phyloP scores from a whole-genome alignment of 2,113 vertebrate genomes.

The Apistogramma diplotaenia region DNA sequence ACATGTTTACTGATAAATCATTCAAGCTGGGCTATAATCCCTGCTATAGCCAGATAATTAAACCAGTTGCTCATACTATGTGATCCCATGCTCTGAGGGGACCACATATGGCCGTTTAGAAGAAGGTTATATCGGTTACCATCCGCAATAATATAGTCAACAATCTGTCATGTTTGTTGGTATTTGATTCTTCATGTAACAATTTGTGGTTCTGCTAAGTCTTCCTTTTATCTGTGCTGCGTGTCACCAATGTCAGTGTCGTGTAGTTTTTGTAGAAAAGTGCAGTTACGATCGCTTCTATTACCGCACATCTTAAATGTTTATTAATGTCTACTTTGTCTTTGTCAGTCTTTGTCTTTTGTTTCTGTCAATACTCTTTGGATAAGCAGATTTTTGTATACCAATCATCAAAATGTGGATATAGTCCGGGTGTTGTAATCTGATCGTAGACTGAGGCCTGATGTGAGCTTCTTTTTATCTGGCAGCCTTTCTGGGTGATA shows the following conservation, averaged over 20 bases:
- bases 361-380: not conserved
- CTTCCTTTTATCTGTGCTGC: not conserved
- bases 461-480: conserved; percentile 53
- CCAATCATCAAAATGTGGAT: not conserved
- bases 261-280: not conserved
- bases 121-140: not conserved
- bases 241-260: not conserved
- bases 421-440: conserved; percentile 28
- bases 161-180: not conserved
- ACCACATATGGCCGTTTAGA: not conserved
- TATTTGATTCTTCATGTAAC: not conserved
- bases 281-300: not conserved
- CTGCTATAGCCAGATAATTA: not conserved
- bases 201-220: not conserved
- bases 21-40: not conserved
- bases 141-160: not conserved
- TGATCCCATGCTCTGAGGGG: not conserved
- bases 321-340: not conserved
- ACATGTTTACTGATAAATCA: not conserved
- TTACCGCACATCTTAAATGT: not conserved
- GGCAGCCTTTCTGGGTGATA: conserved; percentile 53
- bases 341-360: not conserved
- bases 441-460: conserved; percentile 18
- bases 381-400: conserved; percentile 6
- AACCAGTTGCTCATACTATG: not conserved